phyloP scores from a whole-genome alignment of 2,113 vertebrate genomes.

The Montifringilla adamsi region DNA sequence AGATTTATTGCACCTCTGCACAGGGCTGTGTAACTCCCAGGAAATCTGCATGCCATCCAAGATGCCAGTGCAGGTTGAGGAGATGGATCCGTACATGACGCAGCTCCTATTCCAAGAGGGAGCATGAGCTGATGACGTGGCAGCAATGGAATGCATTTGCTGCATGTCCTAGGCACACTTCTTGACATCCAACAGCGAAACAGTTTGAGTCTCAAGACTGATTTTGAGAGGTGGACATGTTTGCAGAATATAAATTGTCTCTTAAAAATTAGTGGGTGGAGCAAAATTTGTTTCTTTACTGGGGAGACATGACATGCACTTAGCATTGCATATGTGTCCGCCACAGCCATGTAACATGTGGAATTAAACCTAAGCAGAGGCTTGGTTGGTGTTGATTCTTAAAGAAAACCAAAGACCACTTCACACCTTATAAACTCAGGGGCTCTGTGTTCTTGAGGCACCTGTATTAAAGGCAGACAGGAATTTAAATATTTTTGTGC shows the following conservation, averaged over 20 bases:
- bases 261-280: background rate
- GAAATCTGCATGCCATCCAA: background rate
- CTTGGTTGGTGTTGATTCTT: background rate
- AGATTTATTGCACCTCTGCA: background rate
- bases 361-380: background rate
- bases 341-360: rapidly evolving
- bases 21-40: background rate
- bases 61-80: background rate
- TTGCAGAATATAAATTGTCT: background rate
- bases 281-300: background rate
- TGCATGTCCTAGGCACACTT: background rate
- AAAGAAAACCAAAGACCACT: background rate
- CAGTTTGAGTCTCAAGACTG: background rate
- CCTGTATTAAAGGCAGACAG: background rate
- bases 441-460: background rate
- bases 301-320: background rate
- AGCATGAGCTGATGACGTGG: background rate
- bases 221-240: background rate
- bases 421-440: background rate
- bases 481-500: background rate
- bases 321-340: background rate
- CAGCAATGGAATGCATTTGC: background rate
- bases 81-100: background rate
- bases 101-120: background rate
- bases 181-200: background rate